Percentiles rank a stretch among this genome's conserved stretches.
Conservation (phyloP, 1,140 invertebrate genomes). For the Drosophila serrata region DNA sequence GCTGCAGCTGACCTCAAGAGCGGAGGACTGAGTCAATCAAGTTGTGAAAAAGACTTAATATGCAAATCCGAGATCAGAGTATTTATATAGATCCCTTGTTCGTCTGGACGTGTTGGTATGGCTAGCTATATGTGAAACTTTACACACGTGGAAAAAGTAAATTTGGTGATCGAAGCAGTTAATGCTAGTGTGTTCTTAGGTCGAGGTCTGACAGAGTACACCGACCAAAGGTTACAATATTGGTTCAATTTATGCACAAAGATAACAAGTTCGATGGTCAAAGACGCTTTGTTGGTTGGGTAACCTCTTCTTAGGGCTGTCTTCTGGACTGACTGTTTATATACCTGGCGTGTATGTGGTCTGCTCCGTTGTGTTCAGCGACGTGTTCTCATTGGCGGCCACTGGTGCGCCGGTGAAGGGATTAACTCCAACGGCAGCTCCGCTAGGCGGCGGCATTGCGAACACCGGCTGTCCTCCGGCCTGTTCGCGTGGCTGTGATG, state of each 20-base stretch:
- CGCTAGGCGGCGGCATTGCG: conserved; percentile 85
- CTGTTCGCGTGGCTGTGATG: conserved; percentile 85
- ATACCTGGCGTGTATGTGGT: conserved; percentile 87
- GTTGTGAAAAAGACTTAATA: neutral
- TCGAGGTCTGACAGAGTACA: conserved; percentile 31
- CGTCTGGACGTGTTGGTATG: conserved; percentile 31
- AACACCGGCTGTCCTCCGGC: conserved; percentile 84
- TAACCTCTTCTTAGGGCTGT: conserved; percentile 18
- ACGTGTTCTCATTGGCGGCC: conserved; percentile 85
- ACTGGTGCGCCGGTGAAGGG: conserved; percentile 83
- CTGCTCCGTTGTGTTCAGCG: conserved; percentile 86
- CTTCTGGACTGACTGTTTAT: conserved; percentile 59
- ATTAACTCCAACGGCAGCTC: conserved; percentile 77
- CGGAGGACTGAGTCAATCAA: neutral
- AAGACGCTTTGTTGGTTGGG: conserved; percentile 66
- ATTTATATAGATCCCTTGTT: conserved; percentile 13
- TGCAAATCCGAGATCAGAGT: conserved; percentile 1
- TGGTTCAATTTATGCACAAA: conserved; percentile 53
- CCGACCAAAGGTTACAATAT: conserved; percentile 68
- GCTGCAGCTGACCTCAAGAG: conserved; percentile 8
- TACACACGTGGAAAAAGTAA: conserved; percentile 45
- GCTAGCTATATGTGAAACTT: conserved; percentile 40
- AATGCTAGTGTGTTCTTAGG: conserved; percentile 17
- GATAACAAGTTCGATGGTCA: conserved; percentile 79
- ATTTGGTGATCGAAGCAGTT: conserved; percentile 43